A percentile compares a stretch with the other conserved stretches of the same genome.
phyloP scores from a whole-genome alignment of 64 coral and sea anemone genomes.

The Acropora yongei region DNA sequence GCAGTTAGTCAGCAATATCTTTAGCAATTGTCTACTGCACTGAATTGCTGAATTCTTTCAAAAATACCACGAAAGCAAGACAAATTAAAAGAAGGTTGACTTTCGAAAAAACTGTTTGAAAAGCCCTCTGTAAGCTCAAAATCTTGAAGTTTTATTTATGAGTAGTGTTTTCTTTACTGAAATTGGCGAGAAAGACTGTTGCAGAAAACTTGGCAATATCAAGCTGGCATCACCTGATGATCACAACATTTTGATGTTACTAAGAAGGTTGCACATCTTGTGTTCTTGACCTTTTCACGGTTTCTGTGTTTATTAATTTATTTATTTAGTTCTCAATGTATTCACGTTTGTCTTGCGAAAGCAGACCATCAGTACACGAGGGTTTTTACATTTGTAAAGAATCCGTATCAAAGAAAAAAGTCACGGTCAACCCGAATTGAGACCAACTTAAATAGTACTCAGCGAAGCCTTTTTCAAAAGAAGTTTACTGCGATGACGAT shows the following conservation, averaged over 20 bases:
- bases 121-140: neutral
- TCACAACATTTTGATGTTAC: neutral
- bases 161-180: neutral
- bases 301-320: neutral
- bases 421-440: neutral
- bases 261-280: neutral
- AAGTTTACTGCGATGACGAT: too few species aligned
- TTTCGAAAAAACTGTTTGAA: neutral
- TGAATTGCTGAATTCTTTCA: neutral
- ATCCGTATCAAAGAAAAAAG: neutral
- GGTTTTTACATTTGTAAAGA: neutral
- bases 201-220: neutral
- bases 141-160: neutral
- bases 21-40: neutral
- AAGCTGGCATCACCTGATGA: neutral
- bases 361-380: neutral
- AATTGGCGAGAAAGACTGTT: neutral
- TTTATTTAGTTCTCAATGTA: too few species aligned
- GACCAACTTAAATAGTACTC: too few species aligned
- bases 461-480: too few species aligned
- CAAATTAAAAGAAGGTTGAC: neutral
- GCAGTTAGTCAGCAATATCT: neutral
- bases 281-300: neutral
- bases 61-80: too few species aligned
- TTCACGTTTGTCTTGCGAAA: neutral